A percentile compares a stretch with the other conserved stretches of the same genome.
Conservation (phyloP, 2,888 invertebrate species). For the Altica lythri region DNA sequence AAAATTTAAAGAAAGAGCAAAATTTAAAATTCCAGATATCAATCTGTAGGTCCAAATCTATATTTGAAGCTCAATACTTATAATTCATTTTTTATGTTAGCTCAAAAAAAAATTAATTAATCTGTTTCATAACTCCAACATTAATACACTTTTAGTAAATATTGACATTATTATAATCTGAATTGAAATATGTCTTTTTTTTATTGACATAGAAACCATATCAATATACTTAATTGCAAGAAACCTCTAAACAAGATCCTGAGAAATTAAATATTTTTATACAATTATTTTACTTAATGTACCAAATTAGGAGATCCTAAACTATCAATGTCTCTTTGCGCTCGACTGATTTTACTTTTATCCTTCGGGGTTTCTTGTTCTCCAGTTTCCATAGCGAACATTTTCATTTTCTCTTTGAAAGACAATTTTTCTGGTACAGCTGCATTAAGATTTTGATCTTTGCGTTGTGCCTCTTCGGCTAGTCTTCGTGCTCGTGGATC, state of each 20-base stretch:
- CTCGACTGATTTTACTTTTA: slow-evolving; percentile 93
- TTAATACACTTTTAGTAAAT: not conserved
- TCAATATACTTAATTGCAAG: too few species aligned
- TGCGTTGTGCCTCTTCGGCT: slow-evolving; percentile 72
- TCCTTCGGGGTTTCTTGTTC: slow-evolving; percentile 91
- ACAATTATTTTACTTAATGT: slow-evolving; percentile 39
- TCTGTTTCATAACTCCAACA: too few species aligned
- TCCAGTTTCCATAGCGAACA: slow-evolving; percentile 97
- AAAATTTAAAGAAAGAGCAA: too few species aligned
- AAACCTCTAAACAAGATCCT: too few species aligned
- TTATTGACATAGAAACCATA: too few species aligned
- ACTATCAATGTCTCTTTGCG: slow-evolving; percentile 90
- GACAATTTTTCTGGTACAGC: slow-evolving; percentile 89
- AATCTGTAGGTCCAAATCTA: too few species aligned
- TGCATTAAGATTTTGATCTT: slow-evolving; percentile 64
- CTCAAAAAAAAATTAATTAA: too few species aligned
- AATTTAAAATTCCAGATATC: too few species aligned
- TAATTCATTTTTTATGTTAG: too few species aligned
- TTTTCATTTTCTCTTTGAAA: slow-evolving; percentile 99
- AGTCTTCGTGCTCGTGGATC: slow-evolving; percentile 90
- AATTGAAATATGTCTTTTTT: too few species aligned
- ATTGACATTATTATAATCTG: not conserved
- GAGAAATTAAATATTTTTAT: too few species aligned
- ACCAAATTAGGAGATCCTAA: slow-evolving; percentile 58
- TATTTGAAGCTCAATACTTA: too few species aligned